Percentiles rank a stretch among this genome's conserved stretches.
These are phyloP conservation scores for Bhutanitis thaidina DNA, from an alignment of 2,888 invertebrate genomes.

Conservation along the genomic window DNA sequence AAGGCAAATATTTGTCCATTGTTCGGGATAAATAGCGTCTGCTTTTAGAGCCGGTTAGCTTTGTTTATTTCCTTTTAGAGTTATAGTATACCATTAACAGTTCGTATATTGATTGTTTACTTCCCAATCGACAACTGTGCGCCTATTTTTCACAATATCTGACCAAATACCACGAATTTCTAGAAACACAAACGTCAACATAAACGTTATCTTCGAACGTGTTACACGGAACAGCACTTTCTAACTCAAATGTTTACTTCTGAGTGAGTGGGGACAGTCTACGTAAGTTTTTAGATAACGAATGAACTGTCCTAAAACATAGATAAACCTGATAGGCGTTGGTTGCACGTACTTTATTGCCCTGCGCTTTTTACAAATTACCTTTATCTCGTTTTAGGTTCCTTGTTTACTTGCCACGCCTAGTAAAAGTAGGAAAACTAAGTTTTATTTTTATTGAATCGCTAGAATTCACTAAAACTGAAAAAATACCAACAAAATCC, in stretches of 20 bases:
- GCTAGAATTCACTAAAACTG: not conserved
- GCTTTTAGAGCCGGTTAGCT: slow-evolving; percentile 20
- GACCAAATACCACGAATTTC: slow-evolving; percentile 54
- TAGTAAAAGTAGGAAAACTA: slow-evolving; percentile 12
- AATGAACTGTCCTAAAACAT: slow-evolving; percentile 60
- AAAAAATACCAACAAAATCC: too few relatives aligned
- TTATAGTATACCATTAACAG: slow-evolving; percentile 16
- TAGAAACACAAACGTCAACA: slow-evolving; percentile 58
- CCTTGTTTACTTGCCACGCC: slow-evolving; percentile 51
- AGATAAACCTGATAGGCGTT: slow-evolving; percentile 55
- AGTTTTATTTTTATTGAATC: not conserved
- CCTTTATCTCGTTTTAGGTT: slow-evolving; percentile 51
- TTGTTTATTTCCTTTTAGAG: slow-evolving; percentile 16
- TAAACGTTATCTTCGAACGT: slow-evolving; percentile 62
- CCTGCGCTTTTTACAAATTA: slow-evolving; percentile 61
- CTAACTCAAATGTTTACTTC: slow-evolving; percentile 74
- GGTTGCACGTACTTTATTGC: slow-evolving; percentile 41
- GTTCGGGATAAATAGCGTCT: slow-evolving; percentile 23
- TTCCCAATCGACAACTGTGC: slow-evolving; percentile 41
- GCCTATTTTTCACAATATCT: slow-evolving; percentile 22
- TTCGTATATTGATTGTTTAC: slow-evolving; percentile 40
- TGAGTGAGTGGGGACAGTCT: slow-evolving; percentile 63
- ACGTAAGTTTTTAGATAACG: slow-evolving; percentile 67
- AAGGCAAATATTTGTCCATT: slow-evolving; percentile 23
- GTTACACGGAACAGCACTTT: slow-evolving; percentile 78